Conservation (phyloP, 2,888 invertebrate species). For the Brachycybe producta region DNA sequence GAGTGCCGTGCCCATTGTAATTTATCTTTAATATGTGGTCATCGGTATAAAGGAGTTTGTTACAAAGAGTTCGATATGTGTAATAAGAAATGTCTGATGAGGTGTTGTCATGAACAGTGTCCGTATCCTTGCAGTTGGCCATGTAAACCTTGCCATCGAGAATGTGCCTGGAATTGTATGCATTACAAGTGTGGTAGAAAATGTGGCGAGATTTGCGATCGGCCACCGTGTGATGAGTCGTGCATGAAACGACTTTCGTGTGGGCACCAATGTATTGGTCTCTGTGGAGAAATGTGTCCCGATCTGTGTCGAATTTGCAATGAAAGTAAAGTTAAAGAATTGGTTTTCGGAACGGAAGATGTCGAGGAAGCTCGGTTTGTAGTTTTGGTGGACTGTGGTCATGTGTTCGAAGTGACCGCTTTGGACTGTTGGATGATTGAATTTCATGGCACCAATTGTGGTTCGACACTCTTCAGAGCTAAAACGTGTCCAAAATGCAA, state of each 20-base stretch:
- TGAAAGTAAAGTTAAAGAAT: slow-evolving; percentile 26
- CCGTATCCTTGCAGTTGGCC: slow-evolving; percentile 26
- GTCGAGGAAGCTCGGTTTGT: slow-evolving; percentile 40
- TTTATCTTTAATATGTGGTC: slow-evolving; percentile 32
- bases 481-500: slow-evolving; percentile 47
- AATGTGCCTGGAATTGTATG: slow-evolving; percentile 30
- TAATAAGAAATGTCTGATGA: slow-evolving; percentile 29
- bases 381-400: slow-evolving; percentile 29
- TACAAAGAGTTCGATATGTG: slow-evolving; percentile 33
- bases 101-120: slow-evolving; percentile 30
- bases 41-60: slow-evolving; percentile 32
- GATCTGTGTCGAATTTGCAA: slow-evolving; percentile 21
- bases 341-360: slow-evolving; percentile 40
- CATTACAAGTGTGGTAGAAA: slow-evolving; percentile 29
- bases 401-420: slow-evolving; percentile 30
- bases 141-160: slow-evolving; percentile 30
- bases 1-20: slow-evolving; percentile 29
- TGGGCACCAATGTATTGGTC: slow-evolving; percentile 33
- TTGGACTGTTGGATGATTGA: slow-evolving; percentile 10
- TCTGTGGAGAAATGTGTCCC: slow-evolving; percentile 37
- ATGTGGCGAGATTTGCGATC: slow-evolving; percentile 33
- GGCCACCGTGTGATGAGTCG: slow-evolving; percentile 27
- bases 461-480: too few species aligned
- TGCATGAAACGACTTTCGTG: slow-evolving; percentile 30
- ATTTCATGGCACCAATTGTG: too few species aligned